phyloP scores from a whole-genome alignment of 2,888 invertebrate species.

The Amiota minor region DNA sequence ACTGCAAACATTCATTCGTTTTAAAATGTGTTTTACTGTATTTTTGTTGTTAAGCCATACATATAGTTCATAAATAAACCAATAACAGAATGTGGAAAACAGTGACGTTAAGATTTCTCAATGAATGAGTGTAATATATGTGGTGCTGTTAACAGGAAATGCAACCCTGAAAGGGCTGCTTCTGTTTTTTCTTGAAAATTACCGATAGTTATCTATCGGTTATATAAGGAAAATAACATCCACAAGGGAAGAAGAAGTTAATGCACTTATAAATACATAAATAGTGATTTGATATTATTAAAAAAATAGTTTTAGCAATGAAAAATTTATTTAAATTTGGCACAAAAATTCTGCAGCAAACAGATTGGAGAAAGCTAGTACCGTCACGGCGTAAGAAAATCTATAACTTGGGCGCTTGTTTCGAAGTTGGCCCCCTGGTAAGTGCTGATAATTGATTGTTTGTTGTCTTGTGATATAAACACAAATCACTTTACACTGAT shows the following conservation, averaged over 20 bases:
- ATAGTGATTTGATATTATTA: not conserved
- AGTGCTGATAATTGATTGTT: constrained; percentile 24
- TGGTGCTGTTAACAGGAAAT: not conserved
- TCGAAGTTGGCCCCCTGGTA: constrained; percentile 53
- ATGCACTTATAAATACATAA: constrained; percentile 43
- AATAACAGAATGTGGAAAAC: constrained; percentile 21
- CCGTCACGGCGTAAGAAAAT: constrained; percentile 48
- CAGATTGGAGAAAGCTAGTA: constrained; percentile 45
- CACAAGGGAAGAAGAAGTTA: constrained; percentile 35
- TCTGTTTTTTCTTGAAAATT: too few relatives aligned
- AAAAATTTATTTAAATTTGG: constrained; percentile 41
- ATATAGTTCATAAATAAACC: constrained; percentile 19
- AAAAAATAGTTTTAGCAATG: constrained; percentile 37
- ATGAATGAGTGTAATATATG: not conserved
- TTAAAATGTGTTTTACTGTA: constrained; percentile 9
- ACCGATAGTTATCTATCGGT: too few relatives aligned
- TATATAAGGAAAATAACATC: not conserved
- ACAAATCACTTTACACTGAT: not conserved
- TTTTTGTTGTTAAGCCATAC: constrained; percentile 17
- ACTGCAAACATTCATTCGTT: constrained; percentile 20
- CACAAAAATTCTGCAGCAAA: constrained; percentile 35
- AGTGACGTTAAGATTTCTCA: not conserved
- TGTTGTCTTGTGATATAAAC: not conserved
- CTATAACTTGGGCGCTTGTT: constrained; percentile 58
- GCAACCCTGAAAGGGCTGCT: constrained; percentile 7